phyloP scores from a whole-genome alignment of 2,113 vertebrate genomes.

The Gavia stellata region DNA sequence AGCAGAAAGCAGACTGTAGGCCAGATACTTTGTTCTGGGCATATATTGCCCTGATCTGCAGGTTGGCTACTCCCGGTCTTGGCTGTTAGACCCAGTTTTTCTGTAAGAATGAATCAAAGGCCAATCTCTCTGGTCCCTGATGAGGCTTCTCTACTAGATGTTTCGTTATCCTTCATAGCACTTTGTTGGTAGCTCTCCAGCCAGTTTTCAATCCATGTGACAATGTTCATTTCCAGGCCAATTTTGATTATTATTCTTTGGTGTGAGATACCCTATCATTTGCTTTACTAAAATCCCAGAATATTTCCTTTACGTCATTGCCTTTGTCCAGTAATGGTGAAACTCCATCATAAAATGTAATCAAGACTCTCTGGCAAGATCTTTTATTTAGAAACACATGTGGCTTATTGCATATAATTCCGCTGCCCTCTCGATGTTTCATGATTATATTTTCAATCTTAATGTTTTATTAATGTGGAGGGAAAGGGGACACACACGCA shows the following conservation, averaged over 20 bases:
- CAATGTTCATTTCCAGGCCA: conserved; percentile 25
- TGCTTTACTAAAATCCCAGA: conserved; percentile 38
- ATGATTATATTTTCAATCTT: not conserved
- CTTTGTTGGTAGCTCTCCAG: conserved; percentile 25
- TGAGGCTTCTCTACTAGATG: not conserved
- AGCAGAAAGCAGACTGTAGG: not conserved
- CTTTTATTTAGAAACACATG: conserved; percentile 57
- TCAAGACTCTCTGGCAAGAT: conserved; percentile 53
- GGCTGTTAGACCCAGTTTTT: not conserved
- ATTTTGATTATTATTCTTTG: conserved; percentile 55
- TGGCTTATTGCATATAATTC: conserved; percentile 32
- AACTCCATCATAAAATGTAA: conserved; percentile 52
- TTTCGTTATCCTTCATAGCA: not conserved
- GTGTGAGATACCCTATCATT: conserved; percentile 38
- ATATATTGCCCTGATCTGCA: not conserved
- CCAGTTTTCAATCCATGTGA: conserved; percentile 17
- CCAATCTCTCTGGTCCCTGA: fast-evolving
- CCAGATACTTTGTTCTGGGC: not conserved
- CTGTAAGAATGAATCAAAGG: not conserved
- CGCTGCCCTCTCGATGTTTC: not conserved
- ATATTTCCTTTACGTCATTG: conserved; percentile 52
- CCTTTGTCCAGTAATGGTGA: conserved; percentile 30
- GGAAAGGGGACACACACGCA: not conserved
- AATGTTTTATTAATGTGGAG: not conserved
- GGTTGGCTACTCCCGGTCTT: not conserved